These are phyloP conservation scores for Lontra canadensis DNA, from an alignment of 2,113 vertebrate species.

Conservation along the genomic window DNA sequence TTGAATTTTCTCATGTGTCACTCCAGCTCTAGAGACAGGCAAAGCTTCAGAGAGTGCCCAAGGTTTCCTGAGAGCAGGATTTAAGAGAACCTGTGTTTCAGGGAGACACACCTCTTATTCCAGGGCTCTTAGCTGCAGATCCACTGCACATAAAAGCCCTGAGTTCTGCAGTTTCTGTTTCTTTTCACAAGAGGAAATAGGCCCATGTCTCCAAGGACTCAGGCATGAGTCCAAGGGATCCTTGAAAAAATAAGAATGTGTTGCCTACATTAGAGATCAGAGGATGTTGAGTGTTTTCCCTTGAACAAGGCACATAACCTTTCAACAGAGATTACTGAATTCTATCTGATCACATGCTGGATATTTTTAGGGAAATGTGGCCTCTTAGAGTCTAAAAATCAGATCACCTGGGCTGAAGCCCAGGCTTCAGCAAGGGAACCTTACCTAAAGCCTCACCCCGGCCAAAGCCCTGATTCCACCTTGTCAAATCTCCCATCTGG, in stretches of 20 bases:
- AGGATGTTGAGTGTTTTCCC: background rate
- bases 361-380: background rate
- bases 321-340: background rate
- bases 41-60: background rate
- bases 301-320: background rate
- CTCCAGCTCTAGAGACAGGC: background rate
- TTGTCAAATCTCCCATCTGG: background rate
- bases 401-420: background rate
- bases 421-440: background rate
- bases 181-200: background rate
- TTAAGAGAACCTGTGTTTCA: background rate
- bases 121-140: background rate
- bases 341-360: background rate
- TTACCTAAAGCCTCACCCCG: background rate
- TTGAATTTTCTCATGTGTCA: conserved; percentile 43
- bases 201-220: background rate
- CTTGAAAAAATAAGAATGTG: background rate
- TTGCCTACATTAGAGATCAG: background rate
- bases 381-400: background rate
- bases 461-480: background rate
- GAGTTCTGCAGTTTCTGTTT: background rate
- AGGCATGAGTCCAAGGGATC: background rate
- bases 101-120: background rate
- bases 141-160: background rate
- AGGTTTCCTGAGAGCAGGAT: background rate